Percentiles rank a stretch among this genome's conserved stretches.
Conservation (phyloP, 2,888 invertebrate species). For the Drosophila quasianomalipes region DNA sequence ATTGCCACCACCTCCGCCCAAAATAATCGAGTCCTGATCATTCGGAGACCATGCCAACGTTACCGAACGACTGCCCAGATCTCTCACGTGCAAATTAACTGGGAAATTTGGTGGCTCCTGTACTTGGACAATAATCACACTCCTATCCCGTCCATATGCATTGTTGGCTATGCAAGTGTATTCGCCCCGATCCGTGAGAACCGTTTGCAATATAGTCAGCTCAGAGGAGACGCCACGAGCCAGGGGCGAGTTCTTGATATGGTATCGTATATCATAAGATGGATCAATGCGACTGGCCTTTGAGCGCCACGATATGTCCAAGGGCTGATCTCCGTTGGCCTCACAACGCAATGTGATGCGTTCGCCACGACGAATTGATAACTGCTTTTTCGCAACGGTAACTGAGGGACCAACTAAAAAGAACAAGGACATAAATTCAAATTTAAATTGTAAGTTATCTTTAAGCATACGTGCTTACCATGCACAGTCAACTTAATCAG, state of each 20-base stretch:
- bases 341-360: conserved; percentile 86
- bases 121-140: conserved; percentile 85
- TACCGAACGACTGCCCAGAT: conserved; percentile 87
- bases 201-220: conserved; percentile 87
- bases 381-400: conserved; percentile 85
- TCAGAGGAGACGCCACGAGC: conserved; percentile 86
- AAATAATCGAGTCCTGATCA: conserved; percentile 84
- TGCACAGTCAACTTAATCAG: conserved; percentile 88
- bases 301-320: conserved; percentile 87
- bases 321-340: conserved; percentile 87
- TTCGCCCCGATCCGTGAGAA: conserved; percentile 87
- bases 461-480: conserved; percentile 84
- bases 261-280: conserved; percentile 86
- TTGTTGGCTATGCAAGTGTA: conserved; percentile 88
- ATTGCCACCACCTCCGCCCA: conserved; percentile 68
- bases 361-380: conserved; percentile 86
- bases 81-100: conserved; percentile 87
- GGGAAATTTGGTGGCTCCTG: conserved; percentile 89
- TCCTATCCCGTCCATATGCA: conserved; percentile 88
- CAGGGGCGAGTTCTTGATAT: conserved; percentile 84
- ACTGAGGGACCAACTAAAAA: conserved; percentile 86
- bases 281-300: conserved; percentile 86
- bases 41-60: conserved; percentile 87
- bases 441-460: neutral
- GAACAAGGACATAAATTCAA: neutral